Evolutionary conservation across 1,140 invertebrate species (phyloP), one percentile per base, ranked within the genome.

Genomic region (Zaprionus camerounensis): DNA sequence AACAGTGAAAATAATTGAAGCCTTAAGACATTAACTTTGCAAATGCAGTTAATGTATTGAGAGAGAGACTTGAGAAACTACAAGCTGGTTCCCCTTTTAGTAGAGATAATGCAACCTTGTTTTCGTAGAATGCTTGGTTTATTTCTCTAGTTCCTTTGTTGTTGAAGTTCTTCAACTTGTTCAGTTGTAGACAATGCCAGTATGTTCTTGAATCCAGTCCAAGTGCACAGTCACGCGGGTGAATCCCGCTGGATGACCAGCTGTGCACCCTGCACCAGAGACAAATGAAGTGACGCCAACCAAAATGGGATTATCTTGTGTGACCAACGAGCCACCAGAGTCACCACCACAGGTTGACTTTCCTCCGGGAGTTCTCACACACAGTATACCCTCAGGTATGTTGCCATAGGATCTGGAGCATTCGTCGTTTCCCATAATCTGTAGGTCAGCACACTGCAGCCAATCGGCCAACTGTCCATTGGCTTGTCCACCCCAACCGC

Each of bases 251-350:
- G 94, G 94, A 9, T 22, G 13, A 1, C 65, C 71, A 13, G 34
- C 17, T 6, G 49, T 76, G 38, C 82, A 85, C 5, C 82, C 78
- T 1, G 55, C 57, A 5, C 9, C 15, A 0, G 82, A 71, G 6
- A 36, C 78, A 41, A 81, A 84, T 1, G 74, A 93, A 4, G 93
- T 88, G n/a, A 94, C 81, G 36, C 94, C 94, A 11, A 94, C 85
- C 55, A 93, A 82, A 0, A 90, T 85, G 11, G 71, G 63, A 9
- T 71, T 69, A 64, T 94, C 93, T 9, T 76, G 59, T 34, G 93
- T 93, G 0, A 93, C 87, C 58, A 94, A 80, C 11, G 93, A 93
- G 38, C 94, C 94, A 56, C 94, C 94, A 58, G 94, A 94, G 91
- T 95, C 94, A 36, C 94, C 94, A 5, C 88, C 82, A 53, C 91